Evolutionary conservation across 2,888 invertebrate species (phyloP).

Genomic region (Napeogenes inachia): DNA sequence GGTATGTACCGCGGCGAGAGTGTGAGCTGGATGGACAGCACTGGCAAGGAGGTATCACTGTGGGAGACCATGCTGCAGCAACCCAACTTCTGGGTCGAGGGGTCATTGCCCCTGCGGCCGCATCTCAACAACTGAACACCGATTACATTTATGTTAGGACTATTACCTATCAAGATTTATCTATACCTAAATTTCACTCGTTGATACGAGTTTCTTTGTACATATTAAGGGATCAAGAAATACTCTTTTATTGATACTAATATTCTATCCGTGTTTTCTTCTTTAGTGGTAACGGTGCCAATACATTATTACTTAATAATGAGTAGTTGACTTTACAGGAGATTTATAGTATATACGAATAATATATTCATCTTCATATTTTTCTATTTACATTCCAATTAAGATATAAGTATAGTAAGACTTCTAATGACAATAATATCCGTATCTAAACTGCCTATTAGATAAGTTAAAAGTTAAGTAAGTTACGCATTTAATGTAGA

Average conservation of each 20-base stretch:
- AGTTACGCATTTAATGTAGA: constrained; percentile 70
- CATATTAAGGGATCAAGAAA: constrained; percentile 12
- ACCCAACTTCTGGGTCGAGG: constrained; percentile 98
- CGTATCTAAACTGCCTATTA: constrained; percentile 39
- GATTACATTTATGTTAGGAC: constrained; percentile 1
- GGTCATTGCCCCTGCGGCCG: constrained; percentile 89
- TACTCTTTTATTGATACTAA: constrained; percentile 14
- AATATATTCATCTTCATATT: constrained; percentile 7
- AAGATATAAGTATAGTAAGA: constrained; percentile 34
- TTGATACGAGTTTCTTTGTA: constrained; percentile 1
- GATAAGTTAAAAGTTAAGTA: constrained; percentile 36
- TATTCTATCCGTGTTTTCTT: not conserved
- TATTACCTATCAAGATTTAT: not conserved
- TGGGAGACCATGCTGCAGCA: constrained; percentile 97
- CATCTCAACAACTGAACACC: constrained; percentile 73
- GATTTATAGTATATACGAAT: constrained; percentile 8
- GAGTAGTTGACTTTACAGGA: constrained; percentile 9
- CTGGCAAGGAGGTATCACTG: constrained; percentile 90
- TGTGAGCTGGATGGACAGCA: constrained; percentile 97
- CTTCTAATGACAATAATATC: constrained; percentile 39
- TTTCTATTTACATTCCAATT: constrained; percentile 37
- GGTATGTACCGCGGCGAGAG: constrained; percentile 90
- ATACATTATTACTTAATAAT: constrained; percentile 18
- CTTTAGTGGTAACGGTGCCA: constrained; percentile 24
- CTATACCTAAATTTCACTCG: not conserved